These are phyloP conservation scores for Drosophila atroscutellata DNA, from an alignment of 2,888 invertebrate species.

Conservation along the genomic window DNA sequence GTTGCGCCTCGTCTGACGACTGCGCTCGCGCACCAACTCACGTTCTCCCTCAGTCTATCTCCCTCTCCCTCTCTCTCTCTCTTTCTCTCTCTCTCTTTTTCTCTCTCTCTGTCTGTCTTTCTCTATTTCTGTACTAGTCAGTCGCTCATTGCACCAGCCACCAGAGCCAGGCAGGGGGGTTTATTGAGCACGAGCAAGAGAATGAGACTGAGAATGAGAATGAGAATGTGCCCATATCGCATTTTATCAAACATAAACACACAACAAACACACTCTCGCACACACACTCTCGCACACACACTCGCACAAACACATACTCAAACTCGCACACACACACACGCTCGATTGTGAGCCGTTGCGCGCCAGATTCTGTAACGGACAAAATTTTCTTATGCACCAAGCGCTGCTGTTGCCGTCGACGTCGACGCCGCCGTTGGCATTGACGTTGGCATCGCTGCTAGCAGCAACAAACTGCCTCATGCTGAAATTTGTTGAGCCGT, in stretches of 20 bases:
- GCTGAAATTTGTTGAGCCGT: conserved; percentile 58
- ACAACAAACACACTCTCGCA: conserved; percentile 11
- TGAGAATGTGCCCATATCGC: conserved; percentile 80
- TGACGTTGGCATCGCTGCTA: conserved; percentile 4
- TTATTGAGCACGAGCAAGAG: conserved; percentile 58
- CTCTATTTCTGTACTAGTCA: conserved; percentile 6
- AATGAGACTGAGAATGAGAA: conserved; percentile 36
- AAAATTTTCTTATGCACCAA: conserved; percentile 72
- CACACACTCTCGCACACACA: conserved; percentile 24
- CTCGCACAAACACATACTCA: conserved; percentile 16
- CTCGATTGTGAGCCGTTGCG: conserved; percentile 42
- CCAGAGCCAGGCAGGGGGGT: conserved; percentile 54
- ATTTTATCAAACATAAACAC: conserved; percentile 79
- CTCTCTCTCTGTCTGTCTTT: conserved; percentile 11
- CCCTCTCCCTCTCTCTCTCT: conserved; percentile 24
- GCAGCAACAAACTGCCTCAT: conserved; percentile 42
- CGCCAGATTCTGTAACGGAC: conserved; percentile 79
- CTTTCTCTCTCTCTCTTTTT: conserved; percentile 11
- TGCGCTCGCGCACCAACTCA: conserved; percentile 63
- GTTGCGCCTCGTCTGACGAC: conserved; percentile 63
- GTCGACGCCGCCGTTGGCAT: conserved; percentile 24
- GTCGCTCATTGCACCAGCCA: conserved; percentile 52
- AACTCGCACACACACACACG: conserved; percentile 33
- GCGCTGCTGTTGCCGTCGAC: conserved; percentile 25
- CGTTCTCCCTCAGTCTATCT: conserved; percentile 32